Base-by-base conservation (phyloP, 2,113 vertebrate genomes). In the Lamprotornis superbus region DNA sequence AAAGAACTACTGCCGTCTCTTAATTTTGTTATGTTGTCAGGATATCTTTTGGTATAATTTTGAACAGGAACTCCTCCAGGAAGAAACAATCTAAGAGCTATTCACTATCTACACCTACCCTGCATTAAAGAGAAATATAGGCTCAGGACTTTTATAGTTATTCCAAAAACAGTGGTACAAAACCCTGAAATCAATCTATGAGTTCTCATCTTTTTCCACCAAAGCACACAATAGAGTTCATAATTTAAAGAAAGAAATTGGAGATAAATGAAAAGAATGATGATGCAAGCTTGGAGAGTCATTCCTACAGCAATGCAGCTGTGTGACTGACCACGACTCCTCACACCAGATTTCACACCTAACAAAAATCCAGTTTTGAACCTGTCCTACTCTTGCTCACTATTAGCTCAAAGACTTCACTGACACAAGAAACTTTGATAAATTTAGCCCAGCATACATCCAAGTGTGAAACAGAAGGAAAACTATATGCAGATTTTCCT, bases 261-360 rank as follows among this genome's bases (percentile, higher is more conserved):
- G 21, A 70, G 8, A 42, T 30, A 75, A 55, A 1, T 74, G 37
- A 75, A 75, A 65, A 79, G 27, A 61, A 79, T 6, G 11, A 69
- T 5, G 9, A n/a, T 1, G 3, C 0, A 0, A 31, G 12, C 61
- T 86, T 39, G 19, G 11, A 68, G 9, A 53, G 18, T 21, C 44
- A 44, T 18, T 71, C 31, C 73, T 33, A 63, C 18, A 80, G 37
- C 50, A 67, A 30, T 40, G 19, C 31, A 77, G 15, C 3, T 30
- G 9, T 2, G 15, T 20, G 8, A 59, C 10, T 35, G 40, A 83
- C 7, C 37, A 89, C 1, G 2, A 52, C 37, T 60, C 30, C 24
- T 47, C 35, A 60, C 15, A 61, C 5, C 6, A 83, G 13, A 53
- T 30, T 35, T 33, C 55, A 37, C 15, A 18, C 5, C 19, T n/a